Evolutionary conservation across 2,113 vertebrate species (phyloP), one percentile per base, ranked within the genome.

Genomic region (Vimba vimba): DNA sequence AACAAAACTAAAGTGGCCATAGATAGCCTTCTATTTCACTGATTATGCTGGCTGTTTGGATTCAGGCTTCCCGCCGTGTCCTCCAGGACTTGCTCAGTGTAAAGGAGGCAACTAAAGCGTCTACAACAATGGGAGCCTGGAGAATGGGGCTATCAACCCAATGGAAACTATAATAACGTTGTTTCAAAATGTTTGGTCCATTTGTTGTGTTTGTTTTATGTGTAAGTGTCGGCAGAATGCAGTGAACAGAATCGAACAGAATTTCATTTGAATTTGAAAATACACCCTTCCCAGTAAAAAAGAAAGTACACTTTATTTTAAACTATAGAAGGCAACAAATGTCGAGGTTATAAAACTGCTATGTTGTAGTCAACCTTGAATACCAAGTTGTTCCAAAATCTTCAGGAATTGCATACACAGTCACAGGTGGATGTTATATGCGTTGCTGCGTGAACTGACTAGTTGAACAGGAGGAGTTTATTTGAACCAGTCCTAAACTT

Each of bases 1-100:
- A 50, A 82, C 88, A 83, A 90, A 93, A 94, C 93, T 93, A 93
- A 92, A 89, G 90, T 87, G 88, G 78, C 71, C 69, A 79, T 85
- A 84, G 86, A 80, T 85, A 39, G 78, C 85, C 91, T 92, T 80
- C 88, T 90, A 92, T 93, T 93, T 93, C 92, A 50, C 91, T 92
- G 93, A 95, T 94, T 92, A 91, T 90, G 88, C 83, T 88, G 91
- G 91, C 93, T 94, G 93, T 95, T 96, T 95, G 94, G 91, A 93
- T 92, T 94, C 90, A 81, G 85, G 86, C 88, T 86, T 90, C 84
- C 87, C 87, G 84, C 88, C 92, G 89, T 86, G 92, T 88, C 91
- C 90, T 91, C 90, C 66, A 74, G 84, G 91, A 90, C 90, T 89
- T 83, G 86, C 55, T 76, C 83, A 89, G 89, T 68, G 86, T 88